Conservation (phyloP, 2,113 vertebrate genomes). For the Phalacrocorax pelagicus region DNA sequence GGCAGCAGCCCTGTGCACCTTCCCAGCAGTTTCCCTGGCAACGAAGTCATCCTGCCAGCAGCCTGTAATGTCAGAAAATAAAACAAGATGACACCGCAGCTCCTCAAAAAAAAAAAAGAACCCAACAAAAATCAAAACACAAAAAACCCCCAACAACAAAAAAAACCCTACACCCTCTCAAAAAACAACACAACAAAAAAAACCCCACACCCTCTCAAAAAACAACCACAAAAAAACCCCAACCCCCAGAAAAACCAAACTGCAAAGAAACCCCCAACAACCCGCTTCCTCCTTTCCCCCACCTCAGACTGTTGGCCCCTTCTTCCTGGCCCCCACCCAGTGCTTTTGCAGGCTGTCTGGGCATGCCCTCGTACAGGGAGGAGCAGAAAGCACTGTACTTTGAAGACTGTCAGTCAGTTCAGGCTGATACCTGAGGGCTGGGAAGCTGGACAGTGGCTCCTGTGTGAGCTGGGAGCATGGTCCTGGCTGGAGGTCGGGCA, state of each 20-base stretch:
- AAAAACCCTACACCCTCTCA: too few relatives aligned
- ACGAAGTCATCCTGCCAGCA: conserved; percentile 57
- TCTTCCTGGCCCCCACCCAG: background rate
- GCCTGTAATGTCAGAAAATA: conserved; percentile 24
- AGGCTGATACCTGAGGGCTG: background rate
- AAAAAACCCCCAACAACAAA: background rate
- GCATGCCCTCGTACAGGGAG: background rate
- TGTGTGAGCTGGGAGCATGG: background rate
- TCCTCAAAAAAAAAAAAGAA: background rate
- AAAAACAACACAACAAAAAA: too few relatives aligned
- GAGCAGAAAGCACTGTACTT: background rate
- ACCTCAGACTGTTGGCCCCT: too few relatives aligned
- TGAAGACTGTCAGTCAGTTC: background rate
- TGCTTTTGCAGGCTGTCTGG: background rate
- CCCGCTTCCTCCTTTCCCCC: too few relatives aligned
- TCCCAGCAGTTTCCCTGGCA: conserved; percentile 70
- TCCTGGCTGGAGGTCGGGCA: background rate
- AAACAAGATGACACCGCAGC: conserved; percentile 4
- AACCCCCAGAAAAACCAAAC: too few relatives aligned
- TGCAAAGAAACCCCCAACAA: background rate
- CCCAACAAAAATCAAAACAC: background rate
- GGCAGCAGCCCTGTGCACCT: conserved; percentile 39
- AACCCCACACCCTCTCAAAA: too few relatives aligned
- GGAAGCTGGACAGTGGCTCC: background rate
- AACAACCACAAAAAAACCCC: too few relatives aligned